Conservation (phyloP, 2,113 vertebrate species). For the Hippopotamus amphibius region DNA sequence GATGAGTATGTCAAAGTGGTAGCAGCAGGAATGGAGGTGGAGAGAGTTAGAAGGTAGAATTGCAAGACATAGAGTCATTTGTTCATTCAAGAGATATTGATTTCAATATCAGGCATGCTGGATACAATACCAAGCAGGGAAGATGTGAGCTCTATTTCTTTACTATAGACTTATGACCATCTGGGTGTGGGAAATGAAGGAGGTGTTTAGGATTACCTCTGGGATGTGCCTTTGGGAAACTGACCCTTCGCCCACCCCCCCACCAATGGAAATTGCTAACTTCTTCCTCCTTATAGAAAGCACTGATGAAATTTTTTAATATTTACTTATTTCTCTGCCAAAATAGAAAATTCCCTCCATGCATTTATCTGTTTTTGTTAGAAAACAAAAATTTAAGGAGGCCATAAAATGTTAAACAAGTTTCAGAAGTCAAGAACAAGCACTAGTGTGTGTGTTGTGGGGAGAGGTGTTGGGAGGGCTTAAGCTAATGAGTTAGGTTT, state of each 20-base stretch:
- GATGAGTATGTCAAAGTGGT: too few relatives aligned
- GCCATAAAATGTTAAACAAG: neutral
- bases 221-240: neutral
- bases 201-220: neutral
- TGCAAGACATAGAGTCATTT: neutral
- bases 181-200: neutral
- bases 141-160: neutral
- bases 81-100: neutral
- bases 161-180: neutral
- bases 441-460: neutral
- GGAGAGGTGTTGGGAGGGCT: neutral
- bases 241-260: too few relatives aligned
- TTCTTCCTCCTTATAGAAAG: neutral
- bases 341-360: neutral
- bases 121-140: neutral
- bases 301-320: neutral
- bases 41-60: neutral
- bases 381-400: constrained; percentile 29
- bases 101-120: neutral
- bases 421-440: neutral
- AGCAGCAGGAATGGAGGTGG: neutral
- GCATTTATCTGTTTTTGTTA: neutral
- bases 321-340: neutral
- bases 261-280: neutral
- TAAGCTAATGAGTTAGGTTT: neutral